Base-by-base conservation (phyloP, 2,797 vertebrate genomes). In the Perodicticus potto region DNA sequence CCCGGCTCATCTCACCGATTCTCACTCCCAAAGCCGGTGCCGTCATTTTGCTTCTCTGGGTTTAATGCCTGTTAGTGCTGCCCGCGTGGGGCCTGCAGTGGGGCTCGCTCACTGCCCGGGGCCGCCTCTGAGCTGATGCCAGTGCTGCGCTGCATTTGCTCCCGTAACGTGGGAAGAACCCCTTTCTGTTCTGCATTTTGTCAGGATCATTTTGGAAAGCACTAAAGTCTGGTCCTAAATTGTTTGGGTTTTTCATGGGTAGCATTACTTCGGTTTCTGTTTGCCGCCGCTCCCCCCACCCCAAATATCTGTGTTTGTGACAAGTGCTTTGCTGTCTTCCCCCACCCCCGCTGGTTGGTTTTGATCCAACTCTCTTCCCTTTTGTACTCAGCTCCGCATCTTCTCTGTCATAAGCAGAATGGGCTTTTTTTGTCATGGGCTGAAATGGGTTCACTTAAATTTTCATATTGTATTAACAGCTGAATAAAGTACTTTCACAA, bases 401-500 rank as follows among this genome's bases (percentile, higher is more conserved):
- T 19, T 86, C 22, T 29, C 11, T n/a, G 34, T 7, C 34, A 4
- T 32, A 16, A 11, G 32, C 63, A 63, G 43, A 53, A 53, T 53
- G 49, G 49, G 49, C 49, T 45, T 45, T 45, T 45, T 45, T 45
- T 45, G 45, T 45, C 45, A 45, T 45, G 45, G 37, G 2, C 11
- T 20, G 57, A 43, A 17, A 8, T 7, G 27, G 22, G 34, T 80
- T 45, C 84, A 37, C 34, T 61, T 63, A 65, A 65, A 13, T 69
- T 96, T 67, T 65, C 53, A 27, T 19, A 2, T 49, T 40, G 12
- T 77, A 49, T 76, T 82, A 76, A 34, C 22, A 73, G 5, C 22
- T 81, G 20, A 94, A 81, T 84, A 43, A 92, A 87, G 70, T 84
- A 27, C 76, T 90, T 86, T 65, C 37, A 82, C 3, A 85, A 40